Conservation (phyloP, 2,797 vertebrate species). For the Benthosema pterotum region DNA sequence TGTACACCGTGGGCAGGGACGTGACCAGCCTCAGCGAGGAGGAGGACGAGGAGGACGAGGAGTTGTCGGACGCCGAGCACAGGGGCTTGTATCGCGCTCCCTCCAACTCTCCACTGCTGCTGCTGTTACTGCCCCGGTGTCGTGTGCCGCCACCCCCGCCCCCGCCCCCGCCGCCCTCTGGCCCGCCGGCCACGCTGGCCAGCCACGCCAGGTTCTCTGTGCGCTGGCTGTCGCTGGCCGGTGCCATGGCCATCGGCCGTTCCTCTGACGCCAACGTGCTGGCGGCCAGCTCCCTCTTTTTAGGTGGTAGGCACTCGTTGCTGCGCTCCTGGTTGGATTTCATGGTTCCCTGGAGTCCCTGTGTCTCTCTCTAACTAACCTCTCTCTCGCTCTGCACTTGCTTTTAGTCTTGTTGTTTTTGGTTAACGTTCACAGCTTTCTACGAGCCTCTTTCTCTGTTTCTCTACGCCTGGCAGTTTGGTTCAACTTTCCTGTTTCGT, state of each 20-base stretch:
- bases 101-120: conserved; percentile 74
- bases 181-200: conserved; percentile 81
- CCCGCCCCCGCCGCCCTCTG: conserved; percentile 73
- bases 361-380: not conserved
- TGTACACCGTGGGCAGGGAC: conserved; percentile 87
- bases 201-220: conserved; percentile 92
- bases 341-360: conserved; percentile 83
- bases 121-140: conserved; percentile 30
- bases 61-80: conserved; percentile 83
- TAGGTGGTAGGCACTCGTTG: conserved; percentile 98
- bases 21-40: conserved; percentile 80
- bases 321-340: conserved; percentile 98
- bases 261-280: conserved; percentile 88
- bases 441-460: conserved; percentile 26
- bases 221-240: conserved; percentile 88
- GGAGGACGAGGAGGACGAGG: conserved; percentile 66
- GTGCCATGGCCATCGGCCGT: conserved; percentile 77
- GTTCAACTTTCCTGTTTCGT: conserved; percentile 66
- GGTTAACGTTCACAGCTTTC: conserved; percentile 22
- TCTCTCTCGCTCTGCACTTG: conserved; percentile 35
- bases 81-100: conserved; percentile 87
- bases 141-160: conserved; percentile 48
- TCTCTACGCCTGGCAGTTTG: conserved; percentile 33
- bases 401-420: conserved; percentile 28
- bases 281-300: conserved; percentile 94